Base-by-base conservation (phyloP, 2,888 invertebrate genomes). In the Cecidostiba fungosa region DNA sequence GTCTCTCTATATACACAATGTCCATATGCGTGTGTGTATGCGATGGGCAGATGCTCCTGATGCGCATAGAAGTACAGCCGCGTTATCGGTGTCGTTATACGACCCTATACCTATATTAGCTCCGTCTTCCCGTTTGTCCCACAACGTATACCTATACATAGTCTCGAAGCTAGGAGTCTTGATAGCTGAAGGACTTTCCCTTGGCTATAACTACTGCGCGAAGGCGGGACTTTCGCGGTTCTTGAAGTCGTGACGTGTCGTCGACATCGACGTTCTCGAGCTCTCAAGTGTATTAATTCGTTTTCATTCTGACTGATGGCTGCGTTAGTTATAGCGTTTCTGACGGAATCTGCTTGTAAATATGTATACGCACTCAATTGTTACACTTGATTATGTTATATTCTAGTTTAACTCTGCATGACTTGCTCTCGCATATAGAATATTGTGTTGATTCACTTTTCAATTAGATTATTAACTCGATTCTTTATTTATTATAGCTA, bases 271-370 rank as follows among this genome's bases (percentile, higher is more conserved):
- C 66, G 66, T 12, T 43, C 29, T 5, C 66, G 3, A 66, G 69
- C 32, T 89, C 86, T 84, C 88, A 91, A 89, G 89, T 89, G 89
- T 89, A 91, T 91, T 91, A 91, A 90, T 88, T 89, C 89, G 88
- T 89, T 89, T 84, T 84, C 79, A 62, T 74, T 73, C 74, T 10
- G 70, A 39, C 10, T 50, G 62, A 6, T 14, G 0, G 76, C 47
- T 32, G 74, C 73, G 29, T 80, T 16, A 29, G 47, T 43, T 32
- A 66, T 39, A 14, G 23, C 14, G 50, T 16, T 50, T n/a, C n/a
- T n/a, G n/a, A n/a, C n/a, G n/a, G 0, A 2, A 16, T 50, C 50
- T 16, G 14, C 50, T 14, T 50, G 50, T 50, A 5, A 36, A 36
- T 36, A 36, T 12, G 12, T 12, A 12, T 43, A 10, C 2, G 10